These are phyloP conservation scores for Maniola jurtina DNA, from an alignment of 1,140 invertebrate genomes.

Conservation along the genomic window DNA sequence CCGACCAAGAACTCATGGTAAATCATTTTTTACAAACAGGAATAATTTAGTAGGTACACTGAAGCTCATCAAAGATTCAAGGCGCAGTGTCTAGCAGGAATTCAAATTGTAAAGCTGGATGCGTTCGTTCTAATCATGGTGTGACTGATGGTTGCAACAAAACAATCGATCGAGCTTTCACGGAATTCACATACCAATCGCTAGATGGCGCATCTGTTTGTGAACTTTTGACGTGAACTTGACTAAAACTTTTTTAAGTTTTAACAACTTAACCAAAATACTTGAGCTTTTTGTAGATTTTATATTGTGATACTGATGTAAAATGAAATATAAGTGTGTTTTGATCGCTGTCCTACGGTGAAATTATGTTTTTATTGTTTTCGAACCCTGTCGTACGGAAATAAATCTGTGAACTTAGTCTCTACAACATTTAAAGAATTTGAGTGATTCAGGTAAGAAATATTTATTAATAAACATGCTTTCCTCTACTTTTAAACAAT, in stretches of 20 bases:
- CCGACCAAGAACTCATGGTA: constrained; percentile 50
- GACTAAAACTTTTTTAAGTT: constrained; percentile 68
- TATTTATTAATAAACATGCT: constrained; percentile 22
- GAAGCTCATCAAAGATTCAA: constrained; percentile 50
- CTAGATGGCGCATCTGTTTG: constrained; percentile 60
- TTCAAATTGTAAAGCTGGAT: constrained; percentile 50
- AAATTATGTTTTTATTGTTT: constrained; percentile 18
- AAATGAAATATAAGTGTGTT: constrained; percentile 16
- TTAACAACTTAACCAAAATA: constrained; percentile 74
- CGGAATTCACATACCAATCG: constrained; percentile 48
- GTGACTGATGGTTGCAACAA: constrained; percentile 49
- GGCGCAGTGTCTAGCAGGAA: constrained; percentile 43
- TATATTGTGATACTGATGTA: constrained; percentile 23
- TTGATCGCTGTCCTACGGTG: background rate
- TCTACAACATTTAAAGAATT: constrained; percentile 32
- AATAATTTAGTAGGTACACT: constrained; percentile 45
- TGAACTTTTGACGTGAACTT: constrained; percentile 78
- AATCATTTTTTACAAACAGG: constrained; percentile 53
- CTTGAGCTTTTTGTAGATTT: constrained; percentile 63
- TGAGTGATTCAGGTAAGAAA: constrained; percentile 34
- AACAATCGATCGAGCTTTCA: constrained; percentile 65
- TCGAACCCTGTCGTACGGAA: constrained; percentile 5
- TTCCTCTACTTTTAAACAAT: background rate
- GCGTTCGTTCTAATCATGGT: constrained; percentile 43
- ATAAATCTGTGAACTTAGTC: constrained; percentile 25